Percentiles rank a stretch among this genome's conserved stretches.
These are phyloP conservation scores for Phalanger gymnotis DNA, from an alignment of 2,797 vertebrate genomes.

Conservation along the genomic window DNA sequence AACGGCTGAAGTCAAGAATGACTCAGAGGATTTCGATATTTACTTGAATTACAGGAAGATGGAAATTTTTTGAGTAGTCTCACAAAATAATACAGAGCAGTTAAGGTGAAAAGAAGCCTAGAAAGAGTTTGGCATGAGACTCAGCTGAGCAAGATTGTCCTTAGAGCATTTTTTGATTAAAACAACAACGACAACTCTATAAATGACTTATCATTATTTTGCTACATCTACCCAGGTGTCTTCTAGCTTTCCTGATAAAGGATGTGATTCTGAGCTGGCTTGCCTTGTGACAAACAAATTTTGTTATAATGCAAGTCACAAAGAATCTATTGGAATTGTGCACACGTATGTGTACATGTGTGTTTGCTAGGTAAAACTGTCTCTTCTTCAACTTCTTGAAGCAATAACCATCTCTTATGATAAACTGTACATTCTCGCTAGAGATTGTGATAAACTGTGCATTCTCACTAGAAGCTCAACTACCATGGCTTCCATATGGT, in stretches of 20 bases:
- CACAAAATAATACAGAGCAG: not conserved
- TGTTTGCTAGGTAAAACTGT: not conserved
- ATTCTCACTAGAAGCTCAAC: slow-evolving; percentile 34
- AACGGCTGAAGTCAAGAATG: not conserved
- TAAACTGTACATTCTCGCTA: slow-evolving; percentile 20
- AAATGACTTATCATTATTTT: not conserved
- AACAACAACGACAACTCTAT: not conserved
- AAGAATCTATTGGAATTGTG: not conserved
- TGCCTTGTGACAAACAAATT: not conserved
- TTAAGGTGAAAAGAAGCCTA: not conserved
- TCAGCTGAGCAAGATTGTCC: not conserved
- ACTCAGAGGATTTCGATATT: not conserved
- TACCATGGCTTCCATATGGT: slow-evolving; percentile 58
- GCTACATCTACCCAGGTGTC: not conserved
- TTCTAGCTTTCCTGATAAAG: not conserved
- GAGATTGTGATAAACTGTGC: slow-evolving; percentile 3
- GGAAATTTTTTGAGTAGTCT: not conserved
- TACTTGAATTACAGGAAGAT: not conserved
- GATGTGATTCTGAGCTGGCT: not conserved
- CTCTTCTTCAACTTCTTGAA: slow-evolving; percentile 23
- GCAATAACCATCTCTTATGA: slow-evolving; percentile 6
- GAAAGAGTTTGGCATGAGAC: not conserved
- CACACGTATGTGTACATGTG: not conserved
- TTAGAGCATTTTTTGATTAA: not conserved
- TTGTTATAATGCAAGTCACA: not conserved